Evolutionary conservation across 1,140 invertebrate genomes (phyloP).

Genomic region (Nebria ingens): DNA sequence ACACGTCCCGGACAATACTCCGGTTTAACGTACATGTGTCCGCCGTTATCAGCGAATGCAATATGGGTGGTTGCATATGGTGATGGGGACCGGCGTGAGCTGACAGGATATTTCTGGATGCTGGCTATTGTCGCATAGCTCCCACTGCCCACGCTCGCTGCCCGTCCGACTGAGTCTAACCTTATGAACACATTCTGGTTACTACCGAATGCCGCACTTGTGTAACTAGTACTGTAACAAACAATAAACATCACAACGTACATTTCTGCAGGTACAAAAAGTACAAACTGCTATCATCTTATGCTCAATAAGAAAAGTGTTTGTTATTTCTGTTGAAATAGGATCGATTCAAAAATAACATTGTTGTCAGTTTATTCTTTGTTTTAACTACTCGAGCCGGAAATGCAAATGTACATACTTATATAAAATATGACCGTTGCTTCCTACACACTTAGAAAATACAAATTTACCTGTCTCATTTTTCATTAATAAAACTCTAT

Average conservation of each 20-base stretch:
- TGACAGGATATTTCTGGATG: constrained; percentile 52
- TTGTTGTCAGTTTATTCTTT: no score
- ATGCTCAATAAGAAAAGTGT: background rate
- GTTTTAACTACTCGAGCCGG: no score
- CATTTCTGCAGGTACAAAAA: constrained; percentile 11
- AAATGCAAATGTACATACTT: no score
- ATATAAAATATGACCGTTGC: no score
- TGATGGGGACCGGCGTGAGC: constrained; percentile 45
- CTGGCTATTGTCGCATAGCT: constrained; percentile 73
- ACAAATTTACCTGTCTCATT: no score
- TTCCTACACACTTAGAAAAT: no score
- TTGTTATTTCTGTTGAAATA: no score
- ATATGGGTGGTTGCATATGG: constrained; percentile 52
- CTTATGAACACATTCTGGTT: constrained; percentile 61
- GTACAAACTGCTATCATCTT: constrained; percentile 6
- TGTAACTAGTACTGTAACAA: constrained; percentile 50
- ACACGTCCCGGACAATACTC: constrained; percentile 40
- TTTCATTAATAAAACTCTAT: no score
- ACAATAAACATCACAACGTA: no score
- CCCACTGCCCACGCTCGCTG: constrained; percentile 61
- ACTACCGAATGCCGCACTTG: constrained; percentile 55
- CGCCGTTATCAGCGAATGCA: constrained; percentile 33
- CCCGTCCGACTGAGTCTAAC: constrained; percentile 50
- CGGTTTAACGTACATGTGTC: constrained; percentile 44
- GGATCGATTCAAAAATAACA: no score